Evolutionary conservation across 2,113 vertebrate genomes (phyloP).

Genomic region (Neodontobutis hainanensis): DNA sequence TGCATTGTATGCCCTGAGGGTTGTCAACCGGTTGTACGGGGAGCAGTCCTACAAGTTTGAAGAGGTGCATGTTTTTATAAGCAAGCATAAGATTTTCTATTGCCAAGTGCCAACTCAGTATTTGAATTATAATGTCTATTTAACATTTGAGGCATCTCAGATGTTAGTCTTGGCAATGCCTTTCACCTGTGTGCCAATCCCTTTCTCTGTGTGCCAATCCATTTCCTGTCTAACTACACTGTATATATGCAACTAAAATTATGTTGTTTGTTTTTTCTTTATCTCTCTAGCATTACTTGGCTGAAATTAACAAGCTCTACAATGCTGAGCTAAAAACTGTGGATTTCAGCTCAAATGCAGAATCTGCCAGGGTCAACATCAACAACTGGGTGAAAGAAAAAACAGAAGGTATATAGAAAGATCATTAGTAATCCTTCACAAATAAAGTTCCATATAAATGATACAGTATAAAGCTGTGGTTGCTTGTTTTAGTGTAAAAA

Average conservation of each 20-base stretch:
- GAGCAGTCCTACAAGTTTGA: conserved; percentile 83
- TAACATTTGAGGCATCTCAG: too few species aligned
- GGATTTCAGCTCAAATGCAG: conserved; percentile 56
- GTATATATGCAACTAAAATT: not conserved
- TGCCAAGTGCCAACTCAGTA: too few species aligned
- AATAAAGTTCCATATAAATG: too few species aligned
- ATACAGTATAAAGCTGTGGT: too few species aligned
- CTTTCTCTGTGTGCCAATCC: too few species aligned
- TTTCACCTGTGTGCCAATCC: too few species aligned
- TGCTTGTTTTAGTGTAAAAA: too few species aligned
- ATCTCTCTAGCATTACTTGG: conserved; percentile 65
- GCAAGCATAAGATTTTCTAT: not conserved
- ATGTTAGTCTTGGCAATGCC: too few species aligned
- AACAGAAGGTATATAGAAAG: conserved; percentile 60
- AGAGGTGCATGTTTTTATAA: conserved; percentile 66
- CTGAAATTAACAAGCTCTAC: conserved; percentile 59
- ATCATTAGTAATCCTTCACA: too few species aligned
- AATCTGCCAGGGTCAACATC: conserved; percentile 63
- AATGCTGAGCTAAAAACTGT: conserved; percentile 65
- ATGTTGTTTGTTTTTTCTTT: not conserved
- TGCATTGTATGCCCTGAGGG: conserved; percentile 74
- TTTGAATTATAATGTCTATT: too few species aligned
- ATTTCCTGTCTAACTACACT: too few species aligned
- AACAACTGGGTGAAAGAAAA: conserved; percentile 77
- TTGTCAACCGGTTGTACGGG: conserved; percentile 86